Evolutionary conservation across 2,888 invertebrate species (phyloP), one percentile per base, ranked within the genome.

Genomic region (Elegia similella): DNA sequence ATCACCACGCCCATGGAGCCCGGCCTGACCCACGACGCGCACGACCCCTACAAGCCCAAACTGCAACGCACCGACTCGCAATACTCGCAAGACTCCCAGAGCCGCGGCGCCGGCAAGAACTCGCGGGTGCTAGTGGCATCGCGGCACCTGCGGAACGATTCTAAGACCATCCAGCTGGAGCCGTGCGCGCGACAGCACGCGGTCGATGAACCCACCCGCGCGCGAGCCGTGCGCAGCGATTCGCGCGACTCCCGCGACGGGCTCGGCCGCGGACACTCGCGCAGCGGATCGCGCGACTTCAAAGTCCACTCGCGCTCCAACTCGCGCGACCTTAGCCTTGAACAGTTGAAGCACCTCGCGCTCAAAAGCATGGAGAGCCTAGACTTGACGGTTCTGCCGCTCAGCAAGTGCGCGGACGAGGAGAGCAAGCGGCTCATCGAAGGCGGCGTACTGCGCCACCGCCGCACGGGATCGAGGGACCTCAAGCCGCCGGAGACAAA

Each of bases 111-210:
- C 61, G 80, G 77, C 34, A 76, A 69, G 52, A 82, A 75, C 65
- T 84, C 89, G 50, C 82, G 92, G 60, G 91, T 92, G 42, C 80
- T 93, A 3, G 84, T 92, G 56, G 92, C 92, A 6, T 92, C 92
- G 59, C 82, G 91, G 1, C 94, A 94, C 69, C 86, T 93, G 34
- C 90, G 94, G 61, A 93, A 93, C 80, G 93, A 94, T 80, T 93
- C 94, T 61, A 93, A 93, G 72, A 93, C 93, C n/a, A 92, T 94
- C 66, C 94, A 94, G 68, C 80, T 93, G 66, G 94, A 94, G 73
- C 92, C 92, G 66, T 88, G 93, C 81, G 88, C 92, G 74, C 90
- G 86, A 0, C 87, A 86, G 52, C 85, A 82, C 70, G 78, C 84
- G 56, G 64, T 72, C 1, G 88, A 86, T 38, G 87, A 83, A 60